Base-by-base conservation (phyloP, 35 echinoderm and acorn worm genomes). In the Stichopus chloronotus region DNA sequence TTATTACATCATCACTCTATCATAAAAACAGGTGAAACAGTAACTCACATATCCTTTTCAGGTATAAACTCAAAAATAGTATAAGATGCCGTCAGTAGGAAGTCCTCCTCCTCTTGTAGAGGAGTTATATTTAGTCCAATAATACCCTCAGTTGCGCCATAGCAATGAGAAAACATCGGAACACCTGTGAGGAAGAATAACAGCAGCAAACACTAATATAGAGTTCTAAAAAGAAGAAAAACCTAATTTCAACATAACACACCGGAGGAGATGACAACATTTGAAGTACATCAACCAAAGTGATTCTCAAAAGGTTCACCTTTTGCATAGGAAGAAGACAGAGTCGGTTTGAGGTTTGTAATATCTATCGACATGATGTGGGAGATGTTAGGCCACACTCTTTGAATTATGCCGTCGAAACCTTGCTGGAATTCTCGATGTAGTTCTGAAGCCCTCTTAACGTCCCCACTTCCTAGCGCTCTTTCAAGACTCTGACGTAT, bases 11-110 rank as follows among this genome's bases (percentile, higher is more conserved):
- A 43, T 43, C 30, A 43, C 30, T 43, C 30, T 43, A 43, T 43
- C 3, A 43, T 43, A 3, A 43, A 43, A 43, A 43, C 30, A 43
- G 30, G 3, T 1, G 30, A 43, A 0, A 43, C 0, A 43, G 30
- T 43, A 72, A 76, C 94, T 95, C 79, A 95, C 94, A 92, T 92
- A 7, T 92, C 71, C 24, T 54, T 83, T 20, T 88, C 94, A 6
- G 83, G 94, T 58, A 95, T 92, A 58, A 95, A 95, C 22, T 95
- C 94, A 63, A 86, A 92, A 68, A 95, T 58, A 55, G 80, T 92
- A 59, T 78, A 77, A 19, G 60, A 59, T 24, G 84, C 65, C 19
- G 88, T 69, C 9, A 95, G 65, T 14, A 92, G 52, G 63, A 86
- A 95, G 23, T 92, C 90, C 17, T 88, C 90, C 83, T 95, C 83